A percentile compares a stretch with the other conserved stretches of the same genome.
Conservation (phyloP, 35 echinoderm and acorn worm genomes). For the Apostichopus californicus region DNA sequence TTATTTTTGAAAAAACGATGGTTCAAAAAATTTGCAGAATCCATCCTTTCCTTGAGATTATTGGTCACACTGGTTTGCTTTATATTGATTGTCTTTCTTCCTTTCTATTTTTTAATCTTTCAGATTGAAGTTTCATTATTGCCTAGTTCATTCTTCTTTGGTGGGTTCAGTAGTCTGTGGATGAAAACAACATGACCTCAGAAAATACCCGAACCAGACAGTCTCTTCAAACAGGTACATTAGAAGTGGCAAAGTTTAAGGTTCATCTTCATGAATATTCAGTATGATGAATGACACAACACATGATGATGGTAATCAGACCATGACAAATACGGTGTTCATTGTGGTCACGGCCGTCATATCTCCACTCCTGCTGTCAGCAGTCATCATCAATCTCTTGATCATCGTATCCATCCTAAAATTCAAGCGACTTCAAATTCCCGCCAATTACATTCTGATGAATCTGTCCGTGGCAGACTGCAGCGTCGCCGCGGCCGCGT, state of each 20-base stretch:
- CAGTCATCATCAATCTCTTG: slow-evolving; percentile 72
- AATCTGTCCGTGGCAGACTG: slow-evolving; percentile 88
- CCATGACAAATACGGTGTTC: neutral
- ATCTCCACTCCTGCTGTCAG: slow-evolving; percentile 52
- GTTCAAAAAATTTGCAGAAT: no score
- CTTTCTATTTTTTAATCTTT: no score
- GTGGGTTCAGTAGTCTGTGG: no score
- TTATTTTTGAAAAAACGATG: no score
- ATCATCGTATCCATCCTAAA: slow-evolving; percentile 72
- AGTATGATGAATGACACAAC: neutral
- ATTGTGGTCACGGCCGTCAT: slow-evolving; percentile 20
- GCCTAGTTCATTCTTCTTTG: no score
- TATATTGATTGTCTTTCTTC: no score
- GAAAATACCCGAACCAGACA: no score
- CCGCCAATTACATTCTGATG: slow-evolving; percentile 90
- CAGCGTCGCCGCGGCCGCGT: slow-evolving; percentile 55
- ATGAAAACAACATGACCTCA: no score
- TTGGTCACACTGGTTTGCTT: no score
- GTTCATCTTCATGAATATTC: neutral
- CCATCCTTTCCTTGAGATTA: no score
- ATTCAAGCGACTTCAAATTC: slow-evolving; percentile 95
- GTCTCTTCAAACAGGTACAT: neutral
- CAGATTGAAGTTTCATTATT: no score
- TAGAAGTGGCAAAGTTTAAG: neutral
- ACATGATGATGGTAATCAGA: neutral